phyloP scores from a whole-genome alignment of 2,888 invertebrate genomes.

The Callyntrura sp. region DNA sequence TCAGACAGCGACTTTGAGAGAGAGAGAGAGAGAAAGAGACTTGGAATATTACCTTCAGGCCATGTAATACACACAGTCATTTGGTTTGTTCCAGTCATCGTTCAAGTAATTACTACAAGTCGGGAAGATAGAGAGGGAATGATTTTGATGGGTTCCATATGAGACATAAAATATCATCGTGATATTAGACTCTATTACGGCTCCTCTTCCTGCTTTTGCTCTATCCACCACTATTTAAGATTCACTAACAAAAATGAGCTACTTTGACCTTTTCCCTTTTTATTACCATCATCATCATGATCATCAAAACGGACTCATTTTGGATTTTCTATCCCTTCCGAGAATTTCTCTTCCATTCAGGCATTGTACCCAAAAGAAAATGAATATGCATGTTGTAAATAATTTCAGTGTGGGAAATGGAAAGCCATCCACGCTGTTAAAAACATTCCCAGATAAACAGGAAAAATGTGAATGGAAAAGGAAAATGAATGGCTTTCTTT shows the following conservation, averaged over 20 bases:
- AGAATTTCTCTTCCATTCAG: slow-evolving; percentile 1
- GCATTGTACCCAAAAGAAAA: slow-evolving; percentile 20
- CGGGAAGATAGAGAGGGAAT: slow-evolving; percentile 29
- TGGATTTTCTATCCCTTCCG: slow-evolving; percentile 27
- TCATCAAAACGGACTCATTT: neutral
- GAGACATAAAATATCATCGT: slow-evolving; percentile 72
- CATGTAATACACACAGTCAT: slow-evolving; percentile 20
- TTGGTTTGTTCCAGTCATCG: neutral
- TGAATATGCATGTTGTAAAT: slow-evolving; percentile 67
- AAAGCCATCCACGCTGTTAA: slow-evolving; percentile 8
- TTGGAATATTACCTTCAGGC: slow-evolving; percentile 53
- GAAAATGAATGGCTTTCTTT: slow-evolving; percentile 49
- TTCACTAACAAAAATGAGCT: slow-evolving; percentile 20
- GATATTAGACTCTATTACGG: neutral
- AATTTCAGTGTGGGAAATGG: slow-evolving; percentile 35
- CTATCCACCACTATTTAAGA: neutral
- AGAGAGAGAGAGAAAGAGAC: neutral
- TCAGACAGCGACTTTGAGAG: slow-evolving; percentile 23
- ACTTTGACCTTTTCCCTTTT: slow-evolving; percentile 43
- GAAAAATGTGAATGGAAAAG: neutral
- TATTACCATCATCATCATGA: slow-evolving; percentile 45
- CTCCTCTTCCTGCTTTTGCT: neutral
- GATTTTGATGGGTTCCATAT: slow-evolving; percentile 75
- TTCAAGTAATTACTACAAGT: slow-evolving; percentile 62
- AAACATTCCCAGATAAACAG: neutral